phyloP scores from a whole-genome alignment of 53 echinoderm and acorn worm genomes.

The Arbacia lixula region DNA sequence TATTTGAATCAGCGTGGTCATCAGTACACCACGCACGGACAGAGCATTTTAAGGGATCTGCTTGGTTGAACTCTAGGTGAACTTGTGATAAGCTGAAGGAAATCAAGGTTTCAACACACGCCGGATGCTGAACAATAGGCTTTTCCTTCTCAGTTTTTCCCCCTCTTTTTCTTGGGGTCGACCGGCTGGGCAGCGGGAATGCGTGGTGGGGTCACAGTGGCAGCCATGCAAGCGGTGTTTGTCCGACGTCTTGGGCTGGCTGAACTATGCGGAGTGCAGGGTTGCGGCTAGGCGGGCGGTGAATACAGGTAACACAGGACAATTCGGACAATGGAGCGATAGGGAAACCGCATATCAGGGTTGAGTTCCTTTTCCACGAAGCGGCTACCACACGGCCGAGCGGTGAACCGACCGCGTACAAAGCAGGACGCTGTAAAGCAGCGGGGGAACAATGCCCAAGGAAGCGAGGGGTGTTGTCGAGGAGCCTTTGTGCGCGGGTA shows the following conservation, averaged over 20 bases:
- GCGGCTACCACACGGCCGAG: slow-evolving; percentile 9
- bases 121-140: slow-evolving; percentile 29
- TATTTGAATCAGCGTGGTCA: too few relatives aligned
- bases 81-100: background rate
- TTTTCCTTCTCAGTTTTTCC: slow-evolving; percentile 35
- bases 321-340: background rate
- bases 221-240: too few relatives aligned
- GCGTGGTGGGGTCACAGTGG: too few relatives aligned
- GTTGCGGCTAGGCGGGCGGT: slow-evolving; percentile 7
- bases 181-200: too few relatives aligned
- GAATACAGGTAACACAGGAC: too few relatives aligned
- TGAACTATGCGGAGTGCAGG: too few relatives aligned
- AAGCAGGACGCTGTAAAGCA: slow-evolving; percentile 22
- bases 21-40: too few relatives aligned
- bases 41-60: too few relatives aligned
- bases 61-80: slow-evolving; percentile 2
- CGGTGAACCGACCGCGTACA: background rate
- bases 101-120: slow-evolving; percentile 13
- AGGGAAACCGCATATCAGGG: slow-evolving; percentile 18
- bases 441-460: too few relatives aligned
- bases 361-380: slow-evolving; percentile 20
- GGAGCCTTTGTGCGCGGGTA: background rate
- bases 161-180: slow-evolving; percentile 10
- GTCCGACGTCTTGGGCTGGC: too few relatives aligned
- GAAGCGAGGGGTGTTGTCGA: too few relatives aligned